Base-by-base conservation (phyloP, 2,888 invertebrate genomes). In the Anticlea derivata region DNA sequence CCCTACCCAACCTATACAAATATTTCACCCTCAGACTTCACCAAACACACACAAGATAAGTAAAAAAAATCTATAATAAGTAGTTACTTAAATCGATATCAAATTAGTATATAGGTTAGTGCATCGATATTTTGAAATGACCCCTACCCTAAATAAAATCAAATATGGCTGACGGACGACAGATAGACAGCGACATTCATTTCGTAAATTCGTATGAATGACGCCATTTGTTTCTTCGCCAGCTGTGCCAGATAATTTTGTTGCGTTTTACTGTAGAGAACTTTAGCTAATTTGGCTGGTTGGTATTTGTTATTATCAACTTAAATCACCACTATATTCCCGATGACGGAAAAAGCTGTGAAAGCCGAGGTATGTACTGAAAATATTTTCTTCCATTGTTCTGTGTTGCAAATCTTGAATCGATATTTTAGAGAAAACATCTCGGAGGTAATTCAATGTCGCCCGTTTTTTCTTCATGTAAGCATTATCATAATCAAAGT, bases 331-430 rank as follows among this genome's bases (percentile, higher is more conserved):
- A 17, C 17, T n/a, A 37, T 30, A 38, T 49, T 52, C 38, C 41
- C 26, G 40, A 87, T 88, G 88, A 80, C 84, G 50, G 86, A 83
- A 67, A 79, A 80, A 50, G 60, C 41, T 23, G 33, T 74, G 26
- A 78, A 79, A 55, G 56, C 73, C 34, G 86, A 86, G 86, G 88
- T 87, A 69, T 58, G 80, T 75, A 61, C 41, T 46, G 50, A 35
- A 44, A 64, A 17, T 22, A 20, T 23, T 30, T 12, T 60, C 56
- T 75, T 78, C 79, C 80, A 85, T 85, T 84, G 83, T 85, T 79
- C 79, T 76, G 73, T 78, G 26, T 31, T 30, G 10, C 11, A 17
- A 29, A 17, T 23, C 41, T 73, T 59, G 69, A 74, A 70, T 77
- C 74, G 65, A 78, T 77, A 72, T 58, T 70, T 12, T 8, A 26